Evolutionary conservation across 2,888 invertebrate species (phyloP).

Genomic region (Nemotelus pantherinus): DNA sequence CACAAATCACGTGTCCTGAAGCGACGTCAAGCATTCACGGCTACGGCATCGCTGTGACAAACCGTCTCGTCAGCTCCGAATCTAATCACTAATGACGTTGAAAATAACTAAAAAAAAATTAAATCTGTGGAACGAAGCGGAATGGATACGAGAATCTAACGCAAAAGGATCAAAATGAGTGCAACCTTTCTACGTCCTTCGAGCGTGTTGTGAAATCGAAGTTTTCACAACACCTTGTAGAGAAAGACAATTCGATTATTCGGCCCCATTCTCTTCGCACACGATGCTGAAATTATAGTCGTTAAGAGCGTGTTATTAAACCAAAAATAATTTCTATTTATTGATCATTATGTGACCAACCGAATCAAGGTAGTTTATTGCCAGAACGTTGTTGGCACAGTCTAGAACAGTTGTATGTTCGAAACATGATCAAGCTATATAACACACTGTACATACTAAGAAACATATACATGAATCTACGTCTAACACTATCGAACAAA

Average conservation of each 20-base stretch:
- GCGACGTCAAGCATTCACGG: slow-evolving; percentile 69
- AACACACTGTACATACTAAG: background rate
- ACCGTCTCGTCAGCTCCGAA: slow-evolving; percentile 51
- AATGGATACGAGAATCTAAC: too few species aligned
- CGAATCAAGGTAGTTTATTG: slow-evolving; percentile 22
- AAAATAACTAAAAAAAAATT: slow-evolving; percentile 42
- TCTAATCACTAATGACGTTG: slow-evolving; percentile 40
- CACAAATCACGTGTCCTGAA: slow-evolving; percentile 69
- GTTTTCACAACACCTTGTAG: too few species aligned
- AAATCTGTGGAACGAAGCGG: background rate
- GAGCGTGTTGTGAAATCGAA: too few species aligned
- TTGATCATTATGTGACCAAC: slow-evolving; percentile 6
- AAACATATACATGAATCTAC: background rate
- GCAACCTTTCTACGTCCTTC: background rate
- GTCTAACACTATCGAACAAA: slow-evolving; percentile 6
- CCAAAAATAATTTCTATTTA: background rate
- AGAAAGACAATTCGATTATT: too few species aligned
- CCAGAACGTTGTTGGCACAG: background rate
- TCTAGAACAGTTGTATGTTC: slow-evolving; percentile 35
- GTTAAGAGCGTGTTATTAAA: slow-evolving; percentile 3
- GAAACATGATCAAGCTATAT: background rate
- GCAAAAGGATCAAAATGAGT: slow-evolving; percentile 22
- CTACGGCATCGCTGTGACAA: slow-evolving; percentile 76
- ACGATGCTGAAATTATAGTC: background rate
- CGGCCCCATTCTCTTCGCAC: too few species aligned